These are phyloP conservation scores for Agrotis clavis DNA, from an alignment of 2,888 invertebrate genomes.

Conservation along the genomic window DNA sequence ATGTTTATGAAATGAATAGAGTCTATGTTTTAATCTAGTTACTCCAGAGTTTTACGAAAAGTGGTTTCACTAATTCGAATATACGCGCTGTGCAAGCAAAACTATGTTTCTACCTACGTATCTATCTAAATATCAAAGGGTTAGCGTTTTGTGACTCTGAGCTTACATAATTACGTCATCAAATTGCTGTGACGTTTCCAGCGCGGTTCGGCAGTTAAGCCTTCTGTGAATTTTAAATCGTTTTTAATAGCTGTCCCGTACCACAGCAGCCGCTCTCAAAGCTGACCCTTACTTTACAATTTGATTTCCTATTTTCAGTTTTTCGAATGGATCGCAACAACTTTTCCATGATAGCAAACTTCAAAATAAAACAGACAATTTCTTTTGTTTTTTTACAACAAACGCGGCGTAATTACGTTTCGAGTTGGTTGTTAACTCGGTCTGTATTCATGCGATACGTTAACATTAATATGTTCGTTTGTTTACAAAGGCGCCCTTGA, in stretches of 20 bases:
- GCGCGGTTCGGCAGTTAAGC: conserved; percentile 80
- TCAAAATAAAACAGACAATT: conserved; percentile 58
- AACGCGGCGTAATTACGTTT: conserved; percentile 84
- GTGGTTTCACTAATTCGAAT: conserved; percentile 17
- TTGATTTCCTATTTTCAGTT: conserved; percentile 75
- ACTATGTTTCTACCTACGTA: conserved; percentile 14
- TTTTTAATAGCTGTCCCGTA: conserved; percentile 84
- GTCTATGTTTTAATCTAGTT: conserved; percentile 11
- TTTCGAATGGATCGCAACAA: conserved; percentile 35
- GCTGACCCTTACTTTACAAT: conserved; percentile 78
- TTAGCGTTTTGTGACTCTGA: conserved; percentile 77
- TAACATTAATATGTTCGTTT: conserved; percentile 88
- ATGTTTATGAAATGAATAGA: background rate
- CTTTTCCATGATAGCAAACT: conserved; percentile 52
- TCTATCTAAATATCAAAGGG: conserved; percentile 77
- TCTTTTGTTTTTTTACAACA: conserved; percentile 76
- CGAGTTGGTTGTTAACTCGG: conserved; percentile 80
- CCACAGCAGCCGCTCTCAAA: conserved; percentile 77
- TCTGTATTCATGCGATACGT: conserved; percentile 86
- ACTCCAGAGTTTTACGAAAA: conserved; percentile 16
- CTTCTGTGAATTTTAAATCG: conserved; percentile 90
- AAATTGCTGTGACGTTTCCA: conserved; percentile 82
- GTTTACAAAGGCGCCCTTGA: conserved; percentile 88
- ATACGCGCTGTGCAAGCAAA: conserved; percentile 1
- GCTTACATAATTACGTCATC: conserved; percentile 86